Evolutionary conservation across 2,797 vertebrate genomes (phyloP).

Genomic region (Carcharodon carcharias): DNA sequence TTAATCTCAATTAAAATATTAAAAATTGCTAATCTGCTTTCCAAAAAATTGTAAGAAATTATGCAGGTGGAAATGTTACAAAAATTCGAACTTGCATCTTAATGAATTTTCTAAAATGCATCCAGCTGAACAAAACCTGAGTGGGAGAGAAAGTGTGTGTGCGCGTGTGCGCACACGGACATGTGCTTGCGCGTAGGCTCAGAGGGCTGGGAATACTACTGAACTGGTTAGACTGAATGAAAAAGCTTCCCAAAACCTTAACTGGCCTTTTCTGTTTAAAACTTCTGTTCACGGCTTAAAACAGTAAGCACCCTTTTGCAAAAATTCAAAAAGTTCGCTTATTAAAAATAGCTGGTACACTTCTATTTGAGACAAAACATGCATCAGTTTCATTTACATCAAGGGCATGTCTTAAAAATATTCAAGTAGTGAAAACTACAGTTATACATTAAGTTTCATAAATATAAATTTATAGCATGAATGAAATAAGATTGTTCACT

Average conservation of each 20-base stretch:
- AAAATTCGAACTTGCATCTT: neutral
- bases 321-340: neutral
- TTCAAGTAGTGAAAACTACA: slow-evolving; percentile 31
- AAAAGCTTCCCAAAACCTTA: neutral
- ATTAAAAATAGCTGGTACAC: slow-evolving; percentile 26
- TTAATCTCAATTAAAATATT: neutral
- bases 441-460: slow-evolving; percentile 15
- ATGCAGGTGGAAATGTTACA: neutral
- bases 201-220: neutral
- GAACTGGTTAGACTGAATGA: neutral
- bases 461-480: slow-evolving; percentile 24
- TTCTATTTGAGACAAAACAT: slow-evolving; percentile 22
- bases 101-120: neutral
- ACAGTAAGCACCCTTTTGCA: slow-evolving; percentile 28
- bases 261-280: slow-evolving; percentile 3
- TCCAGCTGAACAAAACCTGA: slow-evolving; percentile 18
- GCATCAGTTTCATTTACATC: neutral
- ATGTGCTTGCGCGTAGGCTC: neutral
- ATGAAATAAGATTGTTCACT: slow-evolving; percentile 7
- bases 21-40: neutral
- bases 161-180: neutral
- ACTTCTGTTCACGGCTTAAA: neutral
- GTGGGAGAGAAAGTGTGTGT: neutral
- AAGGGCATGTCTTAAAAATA: slow-evolving; percentile 16
- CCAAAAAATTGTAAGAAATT: neutral